Percentiles rank a stretch among this genome's conserved stretches.
Evolutionary conservation across 2,797 vertebrate genomes (phyloP).

Genomic region (Triplophysa bombifrons): DNA sequence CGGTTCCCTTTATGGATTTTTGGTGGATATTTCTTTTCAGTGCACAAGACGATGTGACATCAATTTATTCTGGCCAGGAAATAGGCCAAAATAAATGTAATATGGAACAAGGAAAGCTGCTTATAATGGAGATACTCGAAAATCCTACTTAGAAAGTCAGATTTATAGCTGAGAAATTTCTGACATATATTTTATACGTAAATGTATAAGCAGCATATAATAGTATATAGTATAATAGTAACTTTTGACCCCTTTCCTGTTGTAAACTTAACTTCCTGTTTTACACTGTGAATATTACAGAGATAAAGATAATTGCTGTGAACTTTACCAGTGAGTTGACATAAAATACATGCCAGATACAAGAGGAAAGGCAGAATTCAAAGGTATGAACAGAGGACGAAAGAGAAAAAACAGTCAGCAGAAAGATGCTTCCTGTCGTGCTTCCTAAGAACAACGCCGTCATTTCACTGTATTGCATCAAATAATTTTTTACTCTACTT

Average conservation of each 20-base stretch:
- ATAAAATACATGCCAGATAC: not conserved
- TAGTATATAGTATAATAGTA: not conserved
- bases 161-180: too few relatives aligned
- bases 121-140: not conserved
- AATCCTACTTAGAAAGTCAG: not conserved
- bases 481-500: not conserved
- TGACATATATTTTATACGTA: not conserved
- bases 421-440: not conserved
- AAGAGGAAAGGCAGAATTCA: not conserved
- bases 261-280: slow-evolving; percentile 22
- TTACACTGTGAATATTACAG: slow-evolving; percentile 9
- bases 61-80: slow-evolving; percentile 22
- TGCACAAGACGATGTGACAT: not conserved
- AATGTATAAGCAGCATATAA: not conserved
- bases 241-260: not conserved
- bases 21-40: not conserved
- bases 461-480: not conserved
- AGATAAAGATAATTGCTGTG: slow-evolving; percentile 26
- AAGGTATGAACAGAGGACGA: not conserved
- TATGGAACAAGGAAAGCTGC: not conserved
- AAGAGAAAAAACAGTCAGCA: not conserved
- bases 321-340: slow-evolving; percentile 11
- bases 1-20: not conserved
- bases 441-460: not conserved
- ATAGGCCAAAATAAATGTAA: slow-evolving; percentile 2